Percentiles rank a stretch among this genome's conserved stretches.
phyloP scores from a whole-genome alignment of 2,113 vertebrate species.

The Hystrix cristata region DNA sequence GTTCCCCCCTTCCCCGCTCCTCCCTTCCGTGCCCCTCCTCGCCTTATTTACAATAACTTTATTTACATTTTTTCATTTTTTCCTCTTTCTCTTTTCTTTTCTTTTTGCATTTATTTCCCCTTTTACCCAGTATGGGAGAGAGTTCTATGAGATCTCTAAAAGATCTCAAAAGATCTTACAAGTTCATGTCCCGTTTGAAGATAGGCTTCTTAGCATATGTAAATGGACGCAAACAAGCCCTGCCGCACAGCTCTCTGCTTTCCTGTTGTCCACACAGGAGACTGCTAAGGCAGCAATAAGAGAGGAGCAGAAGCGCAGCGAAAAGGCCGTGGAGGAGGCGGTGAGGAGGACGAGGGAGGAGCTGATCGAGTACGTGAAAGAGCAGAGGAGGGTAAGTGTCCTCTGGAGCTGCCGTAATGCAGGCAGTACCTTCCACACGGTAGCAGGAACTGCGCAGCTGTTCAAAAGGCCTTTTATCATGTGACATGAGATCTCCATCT shows the following conservation, averaged over 20 bases:
- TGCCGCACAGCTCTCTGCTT: neutral
- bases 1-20: too few relatives aligned
- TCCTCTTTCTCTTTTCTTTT: too few relatives aligned
- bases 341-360: conserved; percentile 88
- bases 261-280: conserved; percentile 81
- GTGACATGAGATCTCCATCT: neutral
- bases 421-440: neutral
- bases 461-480: neutral
- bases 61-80: too few relatives aligned
- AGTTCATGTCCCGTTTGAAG: conserved; percentile 18
- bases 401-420: neutral
- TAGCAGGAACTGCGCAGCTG: neutral
- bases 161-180: neutral
- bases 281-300: conserved; percentile 87
- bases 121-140: conserved; percentile 52
- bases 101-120: conserved; percentile 8
- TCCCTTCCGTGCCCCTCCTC: too few relatives aligned
- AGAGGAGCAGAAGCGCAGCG: conserved; percentile 87
- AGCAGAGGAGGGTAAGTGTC: conserved; percentile 90
- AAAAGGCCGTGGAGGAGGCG: conserved; percentile 88
- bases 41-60: too few relatives aligned
- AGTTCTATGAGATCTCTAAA: neutral
- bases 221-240: neutral
- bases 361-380: conserved; percentile 88
- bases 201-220: neutral